These are phyloP conservation scores for Epinephelus moara DNA, from an alignment of 2,113 vertebrate species.

Conservation along the genomic window DNA sequence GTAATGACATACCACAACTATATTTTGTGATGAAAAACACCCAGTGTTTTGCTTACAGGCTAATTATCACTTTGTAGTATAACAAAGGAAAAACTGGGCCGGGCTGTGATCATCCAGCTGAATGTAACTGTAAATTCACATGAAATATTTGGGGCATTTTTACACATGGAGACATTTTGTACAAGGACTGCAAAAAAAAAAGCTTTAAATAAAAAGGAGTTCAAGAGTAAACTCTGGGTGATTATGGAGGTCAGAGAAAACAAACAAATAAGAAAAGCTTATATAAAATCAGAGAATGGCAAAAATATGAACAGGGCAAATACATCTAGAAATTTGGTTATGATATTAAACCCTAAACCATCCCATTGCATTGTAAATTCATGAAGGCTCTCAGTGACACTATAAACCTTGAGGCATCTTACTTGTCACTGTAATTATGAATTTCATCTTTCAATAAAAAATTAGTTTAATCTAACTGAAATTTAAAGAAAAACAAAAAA, in stretches of 20 bases:
- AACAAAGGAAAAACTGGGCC: neutral
- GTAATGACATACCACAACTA: neutral
- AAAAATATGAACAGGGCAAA: neutral
- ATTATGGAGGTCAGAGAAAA: neutral
- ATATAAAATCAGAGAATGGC: neutral
- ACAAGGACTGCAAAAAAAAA: neutral
- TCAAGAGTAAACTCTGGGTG: neutral
- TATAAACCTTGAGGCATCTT: neutral
- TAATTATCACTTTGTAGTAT: neutral
- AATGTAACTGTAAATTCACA: neutral
- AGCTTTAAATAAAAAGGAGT: neutral
- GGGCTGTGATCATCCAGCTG: neutral
- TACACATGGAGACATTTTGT: neutral
- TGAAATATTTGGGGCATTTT: neutral
- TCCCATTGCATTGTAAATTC: neutral
- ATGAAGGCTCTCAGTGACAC: neutral
- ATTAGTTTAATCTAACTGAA: neutral
- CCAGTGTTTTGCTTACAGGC: neutral
- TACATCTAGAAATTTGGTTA: neutral
- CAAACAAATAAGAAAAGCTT: neutral
- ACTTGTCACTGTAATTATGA: neutral
- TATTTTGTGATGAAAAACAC: neutral
- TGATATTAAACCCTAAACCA: neutral
- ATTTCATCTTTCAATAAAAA: neutral
- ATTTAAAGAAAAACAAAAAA: neutral